phyloP scores from a whole-genome alignment of 1,140 invertebrate genomes.

The Melitaea cinxia region DNA sequence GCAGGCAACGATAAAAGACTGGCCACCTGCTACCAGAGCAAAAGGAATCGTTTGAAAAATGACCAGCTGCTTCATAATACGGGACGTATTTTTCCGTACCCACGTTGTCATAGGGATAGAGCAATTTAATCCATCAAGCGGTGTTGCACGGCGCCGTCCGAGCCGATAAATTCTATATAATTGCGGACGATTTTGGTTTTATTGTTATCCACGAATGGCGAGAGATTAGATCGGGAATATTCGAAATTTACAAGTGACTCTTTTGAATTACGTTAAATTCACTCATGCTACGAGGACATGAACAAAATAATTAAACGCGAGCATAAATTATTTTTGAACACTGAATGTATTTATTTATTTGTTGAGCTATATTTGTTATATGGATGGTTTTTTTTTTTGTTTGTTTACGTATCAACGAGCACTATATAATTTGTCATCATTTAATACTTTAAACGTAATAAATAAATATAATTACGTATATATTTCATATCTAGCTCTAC shows the following conservation, averaged over 20 bases:
- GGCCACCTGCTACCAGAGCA: constrained; percentile 73
- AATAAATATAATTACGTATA: too few species aligned
- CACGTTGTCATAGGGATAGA: constrained; percentile 81
- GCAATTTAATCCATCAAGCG: constrained; percentile 83
- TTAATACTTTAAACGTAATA: too few species aligned
- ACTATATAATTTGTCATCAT: too few species aligned
- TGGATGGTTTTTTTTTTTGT: too few species aligned
- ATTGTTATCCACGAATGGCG: constrained; percentile 62
- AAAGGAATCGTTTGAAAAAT: constrained; percentile 82
- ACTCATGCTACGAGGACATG: too few species aligned
- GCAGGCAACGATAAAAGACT: constrained; percentile 54
- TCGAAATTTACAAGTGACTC: constrained; percentile 6
- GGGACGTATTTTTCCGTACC: constrained; percentile 79
- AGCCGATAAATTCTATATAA: constrained; percentile 78
- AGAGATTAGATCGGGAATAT: constrained; percentile 56
- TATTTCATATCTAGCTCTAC: too few species aligned
- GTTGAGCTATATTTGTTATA: too few species aligned
- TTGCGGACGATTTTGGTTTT: constrained; percentile 74
- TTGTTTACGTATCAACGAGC: too few species aligned
- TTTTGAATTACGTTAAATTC: too few species aligned
- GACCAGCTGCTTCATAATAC: constrained; percentile 82
- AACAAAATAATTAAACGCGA: too few species aligned
- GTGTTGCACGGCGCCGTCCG: constrained; percentile 62
- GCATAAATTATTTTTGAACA: too few species aligned
- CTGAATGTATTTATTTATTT: too few species aligned